Base-by-base conservation (phyloP, 1,140 invertebrate genomes). In the Harpegnathos saltator region DNA sequence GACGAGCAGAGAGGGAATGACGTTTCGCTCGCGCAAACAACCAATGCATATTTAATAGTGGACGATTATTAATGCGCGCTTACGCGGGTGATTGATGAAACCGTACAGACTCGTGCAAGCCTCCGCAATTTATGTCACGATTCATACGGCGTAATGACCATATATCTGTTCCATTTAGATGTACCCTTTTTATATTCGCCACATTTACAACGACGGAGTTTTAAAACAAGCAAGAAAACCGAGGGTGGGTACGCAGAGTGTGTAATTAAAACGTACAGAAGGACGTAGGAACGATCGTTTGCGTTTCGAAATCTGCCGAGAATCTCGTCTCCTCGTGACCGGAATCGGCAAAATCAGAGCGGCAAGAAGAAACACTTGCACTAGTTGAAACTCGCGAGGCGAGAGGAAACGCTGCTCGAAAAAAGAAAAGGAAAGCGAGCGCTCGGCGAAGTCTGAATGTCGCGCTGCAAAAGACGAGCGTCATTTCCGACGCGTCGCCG, bases 61-160 rank as follows among this genome's bases (percentile, higher is more conserved):
- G 85, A 82, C 90, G 89, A 91, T 90, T 91, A 91, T 91, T 91
- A 92, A 91, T 91, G 89, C 84, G 82, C 88, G 89, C 87, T 90
- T 91, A 90, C 69, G 68, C 78, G 69, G 69, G 77, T 91, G 90
- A 92, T 91, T 91, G 90, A 92, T 91, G 90, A 86, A 90, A 91
- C 82, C 19, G 29, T 38, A 78, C 61, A 68, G 50, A 83, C 61
- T 58, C 66, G 77, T 38, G 69, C 24, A 63, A 26, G 44, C 33
- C 69, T 52, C 38, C 58, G 77, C 72, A 77, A 87, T 87, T 88
- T 80, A 59, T 84, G 14, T 78, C 54, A 44, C 63, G 59, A 87
- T 75, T 56, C 56, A 83, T 69, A 48, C 52, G 44, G 54, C 56
- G 24, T 50, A 82, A 75, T 75, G 56, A 50, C 24, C 19, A 17